Evolutionary conservation across 2,797 vertebrate genomes (phyloP).

Genomic region (Varecia variegata): DNA sequence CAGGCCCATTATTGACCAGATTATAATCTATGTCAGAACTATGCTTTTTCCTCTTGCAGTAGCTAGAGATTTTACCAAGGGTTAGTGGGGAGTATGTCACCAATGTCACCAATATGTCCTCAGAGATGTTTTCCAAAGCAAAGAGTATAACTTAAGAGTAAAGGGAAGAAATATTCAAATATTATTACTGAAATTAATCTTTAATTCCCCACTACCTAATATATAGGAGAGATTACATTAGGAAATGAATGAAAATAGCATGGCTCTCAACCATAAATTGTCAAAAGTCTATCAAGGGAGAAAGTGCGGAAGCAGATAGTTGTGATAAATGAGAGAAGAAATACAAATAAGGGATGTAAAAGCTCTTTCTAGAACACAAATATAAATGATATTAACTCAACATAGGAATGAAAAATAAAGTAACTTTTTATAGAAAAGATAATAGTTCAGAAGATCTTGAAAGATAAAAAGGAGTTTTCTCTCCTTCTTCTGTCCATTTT

Average conservation of each 20-base stretch:
- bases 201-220: background rate
- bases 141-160: background rate
- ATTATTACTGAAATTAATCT: background rate
- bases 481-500: background rate
- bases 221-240: background rate
- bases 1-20: no score
- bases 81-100: background rate
- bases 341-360: background rate
- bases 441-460: background rate
- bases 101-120: background rate
- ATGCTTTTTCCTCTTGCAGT: background rate
- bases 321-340: background rate
- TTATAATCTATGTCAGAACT: background rate
- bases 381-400: background rate
- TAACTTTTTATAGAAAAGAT: background rate
- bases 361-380: background rate
- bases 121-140: background rate
- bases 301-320: rapidly evolving
- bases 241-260: background rate
- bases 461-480: background rate
- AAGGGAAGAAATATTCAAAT: background rate
- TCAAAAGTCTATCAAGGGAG: background rate
- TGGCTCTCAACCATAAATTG: background rate
- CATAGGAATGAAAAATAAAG: background rate
- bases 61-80: background rate